Evolutionary conservation across 2,797 vertebrate species (phyloP), one percentile per base, ranked within the genome.

Genomic region (Catharus ustulatus): DNA sequence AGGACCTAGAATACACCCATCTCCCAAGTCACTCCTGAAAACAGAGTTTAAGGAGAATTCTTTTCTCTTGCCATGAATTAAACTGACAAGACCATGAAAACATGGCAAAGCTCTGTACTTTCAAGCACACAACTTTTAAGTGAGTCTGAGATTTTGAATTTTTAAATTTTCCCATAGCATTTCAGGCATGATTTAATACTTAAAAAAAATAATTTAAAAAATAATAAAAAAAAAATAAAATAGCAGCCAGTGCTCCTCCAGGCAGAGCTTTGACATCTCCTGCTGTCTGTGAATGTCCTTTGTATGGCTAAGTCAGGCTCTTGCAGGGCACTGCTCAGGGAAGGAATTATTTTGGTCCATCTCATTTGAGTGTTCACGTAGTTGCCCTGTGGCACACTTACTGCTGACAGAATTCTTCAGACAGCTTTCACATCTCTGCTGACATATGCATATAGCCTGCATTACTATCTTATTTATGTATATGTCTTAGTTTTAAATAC

Each of bases 401-500:
- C 13, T 48, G 8, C 54, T 59, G 79, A 72, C 64, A 75, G 83
- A 94, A 58, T 59, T 85, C 76, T 90, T 95, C 76, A 90, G 72
- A 68, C 43, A 62, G 58, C 64, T 88, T 84, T 78, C 40, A 17
- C 52, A 86, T 84, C 64, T 81, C 48, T 62, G 34, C 73, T 94
- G 89, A 78, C 54, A 48, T 14, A 52, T 0, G 9, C 6, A 58
- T 52, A 20, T 3, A 87, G 42, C 40, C 77, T 85, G 42, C 46
- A 68, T 83, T 34, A 5, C 54, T 78, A 8, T 75, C 85, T 94
- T 91, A 91, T 94, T 94, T 93, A 94, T 93, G 62, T 78, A 63
- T 66, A 55, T 29, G 7, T 68, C 86, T 93, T 45, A 38, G 29
- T 69, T 94, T 93, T 76, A 81, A 91, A 91, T 52, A 48, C 42